Percentiles rank a stretch among this genome's conserved stretches.
Evolutionary conservation across 2,797 vertebrate genomes (phyloP).

Genomic region (Pempheris klunzingeri): DNA sequence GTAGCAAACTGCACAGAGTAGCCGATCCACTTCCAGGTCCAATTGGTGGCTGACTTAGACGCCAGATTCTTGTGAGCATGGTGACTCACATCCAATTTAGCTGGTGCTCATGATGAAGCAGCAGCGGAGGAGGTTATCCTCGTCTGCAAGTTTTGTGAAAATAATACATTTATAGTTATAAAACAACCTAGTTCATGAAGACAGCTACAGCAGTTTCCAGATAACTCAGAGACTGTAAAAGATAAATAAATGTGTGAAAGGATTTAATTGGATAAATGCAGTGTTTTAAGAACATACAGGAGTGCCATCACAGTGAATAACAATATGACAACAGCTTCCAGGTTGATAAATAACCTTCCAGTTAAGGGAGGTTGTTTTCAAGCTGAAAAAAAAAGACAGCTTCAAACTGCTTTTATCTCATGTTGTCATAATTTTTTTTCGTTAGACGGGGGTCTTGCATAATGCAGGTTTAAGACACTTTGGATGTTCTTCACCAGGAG

Average conservation of each 20-base stretch:
- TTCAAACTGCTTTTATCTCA: slow-evolving; percentile 1
- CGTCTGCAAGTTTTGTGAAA: not conserved
- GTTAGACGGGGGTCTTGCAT: slow-evolving; percentile 33
- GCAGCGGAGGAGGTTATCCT: no score
- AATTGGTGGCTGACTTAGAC: not conserved
- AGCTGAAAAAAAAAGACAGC: not conserved
- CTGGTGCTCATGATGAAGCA: not conserved
- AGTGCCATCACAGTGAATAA: not conserved
- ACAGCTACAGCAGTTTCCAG: not conserved
- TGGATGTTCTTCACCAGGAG: slow-evolving; percentile 70
- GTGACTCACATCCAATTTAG: not conserved
- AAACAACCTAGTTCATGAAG: not conserved
- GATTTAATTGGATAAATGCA: no score
- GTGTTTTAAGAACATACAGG: not conserved
- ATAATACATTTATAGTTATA: not conserved
- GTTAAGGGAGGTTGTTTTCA: not conserved
- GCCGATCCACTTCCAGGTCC: not conserved
- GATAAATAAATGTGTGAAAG: no score
- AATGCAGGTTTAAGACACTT: slow-evolving; percentile 64
- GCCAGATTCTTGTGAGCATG: not conserved
- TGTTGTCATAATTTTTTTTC: not conserved
- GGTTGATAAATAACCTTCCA: not conserved
- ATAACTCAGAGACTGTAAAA: not conserved
- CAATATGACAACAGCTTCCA: not conserved
- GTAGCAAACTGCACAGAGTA: not conserved